Base-by-base conservation (phyloP, 2,888 invertebrate genomes). In the Hyposoter dolosus region DNA sequence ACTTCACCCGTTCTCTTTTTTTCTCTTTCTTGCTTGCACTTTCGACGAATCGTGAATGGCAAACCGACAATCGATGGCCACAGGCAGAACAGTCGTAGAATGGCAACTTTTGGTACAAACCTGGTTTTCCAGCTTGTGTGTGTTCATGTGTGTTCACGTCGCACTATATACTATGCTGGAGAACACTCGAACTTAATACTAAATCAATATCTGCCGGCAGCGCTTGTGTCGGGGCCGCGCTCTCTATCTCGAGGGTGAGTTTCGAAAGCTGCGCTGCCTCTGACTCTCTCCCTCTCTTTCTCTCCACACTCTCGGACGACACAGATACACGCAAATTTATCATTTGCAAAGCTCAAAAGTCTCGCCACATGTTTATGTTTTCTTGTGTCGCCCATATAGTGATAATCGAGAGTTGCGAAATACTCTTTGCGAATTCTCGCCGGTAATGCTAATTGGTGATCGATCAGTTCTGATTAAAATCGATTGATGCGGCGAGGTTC, bases 141-240 rank as follows among this genome's bases (percentile, higher is more conserved):
- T 65, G 17, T 28, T 17, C 17, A n/a, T 28, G 23, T 23, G 32
- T 9, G n/a, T 23, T 45, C 43, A 75, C 40, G 43, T 45, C 5
- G 10, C 19, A 40, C 10, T 45, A 71, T 60, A 6, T 19, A 75
- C 17, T 53, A 66, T 83, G 88, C 85, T 87, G 84, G 84, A 90
- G 90, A 82, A 89, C 23, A 72, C 89, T 91, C 90, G 89, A 90
- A 88, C 90, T 90, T 92, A 93, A 93, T 92, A 91, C 91, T 92
- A 92, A 93, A 93, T 93, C 93, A 93, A 93, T 93, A 93, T 93
- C 91, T 91, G 88, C 84, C 88, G 89, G 85, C 80, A 71, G 90
- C 89, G 89, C 90, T 90, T 88, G 80, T 43, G 71, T 89, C 89
- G 88, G 90, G 90, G 90, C 89, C 89, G 88, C 50, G 56, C 76